These are phyloP conservation scores for Pomatostomus ruficeps DNA, from an alignment of 2,113 vertebrate species.

Conservation along the genomic window DNA sequence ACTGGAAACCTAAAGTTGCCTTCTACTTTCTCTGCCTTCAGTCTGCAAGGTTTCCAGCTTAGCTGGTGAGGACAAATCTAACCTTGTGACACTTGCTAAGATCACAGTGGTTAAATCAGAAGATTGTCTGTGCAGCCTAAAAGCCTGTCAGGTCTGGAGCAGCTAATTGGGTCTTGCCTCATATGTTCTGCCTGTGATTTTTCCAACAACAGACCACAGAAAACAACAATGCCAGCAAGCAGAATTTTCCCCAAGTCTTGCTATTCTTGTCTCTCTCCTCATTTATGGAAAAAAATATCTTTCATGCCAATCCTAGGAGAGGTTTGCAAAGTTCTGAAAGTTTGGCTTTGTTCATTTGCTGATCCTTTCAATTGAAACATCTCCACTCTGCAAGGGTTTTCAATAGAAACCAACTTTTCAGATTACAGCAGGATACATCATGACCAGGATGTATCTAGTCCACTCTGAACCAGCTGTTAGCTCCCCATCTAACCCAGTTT, in stretches of 20 bases:
- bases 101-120: constrained; percentile 42
- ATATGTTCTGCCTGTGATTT: not conserved
- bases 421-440: not conserved
- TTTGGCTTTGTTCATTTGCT: not conserved
- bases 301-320: not conserved
- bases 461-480: not conserved
- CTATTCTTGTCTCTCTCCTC: not conserved
- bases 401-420: not conserved
- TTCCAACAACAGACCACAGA: not conserved
- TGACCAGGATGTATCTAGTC: not conserved
- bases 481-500: not conserved
- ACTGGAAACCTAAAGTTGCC: constrained; percentile 1
- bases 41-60: not conserved
- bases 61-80: not conserved
- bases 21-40: constrained; percentile 1
- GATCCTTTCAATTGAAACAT: not conserved
- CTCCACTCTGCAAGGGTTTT: not conserved
- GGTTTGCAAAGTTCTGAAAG: not conserved
- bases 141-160: constrained; percentile 5
- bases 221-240: not conserved
- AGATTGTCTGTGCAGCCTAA: constrained; percentile 10
- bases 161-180: constrained; percentile 41
- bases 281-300: not conserved
- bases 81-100: constrained; percentile 41
- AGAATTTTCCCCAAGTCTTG: not conserved